Evolutionary conservation across 2,113 vertebrate species (phyloP), one percentile per base, ranked within the genome.

Genomic region (Aptenodytes patagonicus): DNA sequence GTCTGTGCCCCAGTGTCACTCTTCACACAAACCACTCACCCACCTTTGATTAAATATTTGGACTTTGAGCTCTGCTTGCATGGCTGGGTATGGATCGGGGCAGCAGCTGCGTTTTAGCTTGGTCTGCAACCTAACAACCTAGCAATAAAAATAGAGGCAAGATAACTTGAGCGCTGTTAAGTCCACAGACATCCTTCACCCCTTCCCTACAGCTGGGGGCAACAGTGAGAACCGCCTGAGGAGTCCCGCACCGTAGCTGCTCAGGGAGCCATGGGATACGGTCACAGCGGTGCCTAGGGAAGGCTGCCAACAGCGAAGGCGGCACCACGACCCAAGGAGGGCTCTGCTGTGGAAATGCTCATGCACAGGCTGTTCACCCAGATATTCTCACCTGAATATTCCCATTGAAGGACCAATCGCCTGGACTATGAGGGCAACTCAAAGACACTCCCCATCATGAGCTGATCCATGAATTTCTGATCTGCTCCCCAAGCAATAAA

Each of bases 31-130:
- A 92, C n/a, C 72, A 70, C 34, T 89, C 28, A 17, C 13, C 31
- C 28, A 66, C 19, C 58, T 92, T 77, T 66, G 32, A 75, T 46
- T 84, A 87, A 83, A 81, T n/a, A 64, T 75, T 95, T 87, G 46
- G 36, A 95, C 88, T 92, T 72, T 70, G 64, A 92, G 69, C 68
- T 92, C 58, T 46, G 6, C n/a, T 89, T 73, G 60, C 47, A 49
- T n/a, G 55, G 51, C 55, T 71, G 57, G 51, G 17, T 66, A 47
- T 19, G 44, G 47, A 71, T 25, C 6, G 2, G 58, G 29, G 34
- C 52, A 95, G 70, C 81, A 88, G 75, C 47, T 76, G 44, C 32
- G 26, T 24, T 75, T 87, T 8, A 84, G 32, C 55, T 82, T 54
- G 42, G 28, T 58, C 70, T 91, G 61, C 17, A 79, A 60, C 14